Evolutionary conservation across 2,797 vertebrate genomes (phyloP).

Genomic region (Takifugu ocellatus): DNA sequence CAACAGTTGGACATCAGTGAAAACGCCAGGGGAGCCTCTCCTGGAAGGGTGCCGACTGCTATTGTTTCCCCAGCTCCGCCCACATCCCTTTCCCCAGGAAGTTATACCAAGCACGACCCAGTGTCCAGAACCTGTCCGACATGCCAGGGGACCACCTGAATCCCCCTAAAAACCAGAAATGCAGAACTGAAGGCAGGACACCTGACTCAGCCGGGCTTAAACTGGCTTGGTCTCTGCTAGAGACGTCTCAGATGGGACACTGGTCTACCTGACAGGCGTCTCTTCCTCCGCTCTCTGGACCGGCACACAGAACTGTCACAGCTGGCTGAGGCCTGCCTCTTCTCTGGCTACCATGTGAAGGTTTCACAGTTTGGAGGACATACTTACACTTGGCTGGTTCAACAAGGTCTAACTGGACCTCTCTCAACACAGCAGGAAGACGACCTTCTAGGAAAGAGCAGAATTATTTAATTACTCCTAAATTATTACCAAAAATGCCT

Average conservation of each 20-base stretch:
- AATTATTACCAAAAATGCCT: too few species aligned
- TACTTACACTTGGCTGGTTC: constrained; percentile 70
- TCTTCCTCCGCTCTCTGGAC: constrained; percentile 80
- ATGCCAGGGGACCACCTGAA: constrained; percentile 85
- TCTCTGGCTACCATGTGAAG: constrained; percentile 25
- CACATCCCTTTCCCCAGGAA: constrained; percentile 90
- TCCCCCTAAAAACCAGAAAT: constrained; percentile 75
- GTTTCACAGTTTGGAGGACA: constrained; percentile 70
- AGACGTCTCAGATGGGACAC: neutral
- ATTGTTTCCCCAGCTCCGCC: constrained; percentile 81
- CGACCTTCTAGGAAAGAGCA: constrained; percentile 67
- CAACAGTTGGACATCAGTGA: constrained; percentile 80
- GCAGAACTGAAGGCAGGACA: neutral
- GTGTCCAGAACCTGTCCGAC: constrained; percentile 60
- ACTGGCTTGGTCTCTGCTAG: too few species aligned
- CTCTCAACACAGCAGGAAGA: constrained; percentile 71
- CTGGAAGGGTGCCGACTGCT: constrained; percentile 43
- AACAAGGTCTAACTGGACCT: constrained; percentile 81
- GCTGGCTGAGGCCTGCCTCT: constrained; percentile 15
- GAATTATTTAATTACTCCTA: neutral
- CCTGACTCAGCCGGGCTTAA: too few species aligned
- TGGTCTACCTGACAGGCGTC: constrained; percentile 85
- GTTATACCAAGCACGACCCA: constrained; percentile 83
- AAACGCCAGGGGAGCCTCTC: constrained; percentile 84
- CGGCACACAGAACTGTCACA: constrained; percentile 82